A percentile compares a stretch with the other conserved stretches of the same genome.
Conservation (phyloP, 2,113 vertebrate species). For the Podocnemis expansa region DNA sequence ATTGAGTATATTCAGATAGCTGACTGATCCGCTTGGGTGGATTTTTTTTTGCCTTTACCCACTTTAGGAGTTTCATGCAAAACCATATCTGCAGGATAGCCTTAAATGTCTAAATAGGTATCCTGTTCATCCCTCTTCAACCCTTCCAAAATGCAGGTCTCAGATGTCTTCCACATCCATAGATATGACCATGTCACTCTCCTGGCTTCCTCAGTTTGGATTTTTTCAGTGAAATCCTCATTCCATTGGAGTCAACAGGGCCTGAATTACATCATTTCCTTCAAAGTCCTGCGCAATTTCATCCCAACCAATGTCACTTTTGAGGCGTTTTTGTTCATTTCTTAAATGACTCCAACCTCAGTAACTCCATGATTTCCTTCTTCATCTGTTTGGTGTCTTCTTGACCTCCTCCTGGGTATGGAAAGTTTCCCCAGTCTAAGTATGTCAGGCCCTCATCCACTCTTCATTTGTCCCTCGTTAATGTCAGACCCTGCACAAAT, state of each 20-base stretch:
- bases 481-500: not conserved
- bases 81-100: not conserved
- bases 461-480: not conserved
- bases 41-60: not conserved
- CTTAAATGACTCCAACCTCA: not conserved
- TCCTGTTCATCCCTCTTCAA: not conserved
- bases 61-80: not conserved
- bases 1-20: not conserved
- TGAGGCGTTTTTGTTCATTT: not conserved
- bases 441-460: not conserved
- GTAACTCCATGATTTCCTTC: not conserved
- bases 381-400: not conserved
- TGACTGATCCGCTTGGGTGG: not conserved
- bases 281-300: not conserved
- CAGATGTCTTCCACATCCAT: not conserved
- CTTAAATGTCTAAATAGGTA: not conserved
- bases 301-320: not conserved
- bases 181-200: accelerated
- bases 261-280: not conserved
- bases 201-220: not conserved
- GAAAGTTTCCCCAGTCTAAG: not conserved
- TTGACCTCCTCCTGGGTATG: not conserved
- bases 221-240: not conserved
- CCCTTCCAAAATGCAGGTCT: not conserved
- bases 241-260: not conserved